Base-by-base conservation (phyloP, 2,888 invertebrate species). In the Pristionchus japonicus region DNA sequence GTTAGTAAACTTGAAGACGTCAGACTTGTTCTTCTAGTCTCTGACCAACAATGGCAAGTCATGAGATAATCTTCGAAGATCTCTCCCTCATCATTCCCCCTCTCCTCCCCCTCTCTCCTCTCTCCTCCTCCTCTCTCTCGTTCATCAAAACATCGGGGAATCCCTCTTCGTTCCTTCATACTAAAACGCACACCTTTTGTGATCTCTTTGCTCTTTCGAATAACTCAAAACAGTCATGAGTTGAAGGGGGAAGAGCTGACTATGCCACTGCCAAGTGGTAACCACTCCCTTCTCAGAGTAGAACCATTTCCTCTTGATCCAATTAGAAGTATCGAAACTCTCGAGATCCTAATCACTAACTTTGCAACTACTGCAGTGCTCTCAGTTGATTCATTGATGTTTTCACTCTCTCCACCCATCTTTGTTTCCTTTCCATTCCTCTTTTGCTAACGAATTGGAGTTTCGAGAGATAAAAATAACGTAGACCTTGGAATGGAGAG, bases 301-400 rank as follows among this genome's bases (percentile, higher is more conserved):
- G 77, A 47, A 43, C 77, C 27, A 4, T 74, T 77, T 77, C 77
- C 15, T 1, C 49, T 6, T 77, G 43, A 77, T 77, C 27, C 43
- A 77, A 77, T 77, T 77, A 77, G 67, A 67, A 13, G 40, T 40
- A 77, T 47, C 77, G 77, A 70, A 70, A 70, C 47, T 77, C 43
- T n/a, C 11, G 43, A 43, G 77, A 77, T 77, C 37, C 13, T 67
- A 67, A 67, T 67, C 34, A 34, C 67, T 70, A 27, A 43, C 77
- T 15, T 43, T 77, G 77, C 43, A 77, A 70, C 70, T 70, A 3
- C 74, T 40, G 23, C 74, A 9, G n/a, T 43, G 0, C 15, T 80
- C 40, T 27, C 27, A 80, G 37, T 80, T 37, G 49, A 47, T 40
- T n/a, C 49, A 3, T 27, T 80, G 70, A 31, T 1, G 34, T 27